Evolutionary conservation across 1,140 invertebrate species (phyloP).

Genomic region (Parasteatoda tepidariorum): DNA sequence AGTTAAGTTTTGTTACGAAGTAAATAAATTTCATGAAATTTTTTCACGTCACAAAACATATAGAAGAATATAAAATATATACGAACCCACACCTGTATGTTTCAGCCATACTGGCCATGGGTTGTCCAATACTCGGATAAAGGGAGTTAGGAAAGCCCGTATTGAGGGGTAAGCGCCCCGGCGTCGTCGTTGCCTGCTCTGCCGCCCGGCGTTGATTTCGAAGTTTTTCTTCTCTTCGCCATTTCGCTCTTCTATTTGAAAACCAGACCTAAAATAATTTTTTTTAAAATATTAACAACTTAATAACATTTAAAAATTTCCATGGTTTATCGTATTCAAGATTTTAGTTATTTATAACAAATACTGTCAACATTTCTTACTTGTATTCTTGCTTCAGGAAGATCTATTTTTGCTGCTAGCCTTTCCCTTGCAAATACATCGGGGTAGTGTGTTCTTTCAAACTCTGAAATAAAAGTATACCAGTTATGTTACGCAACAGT

Average conservation of each 20-base stretch:
- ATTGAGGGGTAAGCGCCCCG: slow-evolving; percentile 67
- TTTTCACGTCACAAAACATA: no score
- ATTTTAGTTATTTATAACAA: no score
- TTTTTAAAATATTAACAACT: no score
- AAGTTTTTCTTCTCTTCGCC: slow-evolving; percentile 95
- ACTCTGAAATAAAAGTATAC: slow-evolving; percentile 75
- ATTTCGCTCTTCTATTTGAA: slow-evolving; percentile 97
- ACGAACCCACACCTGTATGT: slow-evolving; percentile 60
- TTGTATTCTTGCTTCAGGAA: slow-evolving; percentile 99
- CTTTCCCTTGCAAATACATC: slow-evolving; percentile 98
- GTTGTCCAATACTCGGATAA: slow-evolving; percentile 69
- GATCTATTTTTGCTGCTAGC: slow-evolving; percentile 96
- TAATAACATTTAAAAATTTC: no score
- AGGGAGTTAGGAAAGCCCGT: slow-evolving; percentile 68
- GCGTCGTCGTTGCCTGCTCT: slow-evolving; percentile 58
- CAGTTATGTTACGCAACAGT: background rate
- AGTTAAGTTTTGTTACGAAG: no score
- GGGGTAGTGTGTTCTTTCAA: slow-evolving; percentile 98
- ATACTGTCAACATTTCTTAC: no score
- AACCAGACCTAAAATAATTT: slow-evolving; percentile 99
- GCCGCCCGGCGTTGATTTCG: slow-evolving; percentile 69
- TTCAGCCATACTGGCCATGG: slow-evolving; percentile 63
- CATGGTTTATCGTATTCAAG: no score
- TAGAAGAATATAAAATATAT: background rate
- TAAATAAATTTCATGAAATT: no score